A percentile compares a stretch with the other conserved stretches of the same genome.
Evolutionary conservation across 2,888 invertebrate species (phyloP).

Genomic region (Drosophila subquinaria): DNA sequence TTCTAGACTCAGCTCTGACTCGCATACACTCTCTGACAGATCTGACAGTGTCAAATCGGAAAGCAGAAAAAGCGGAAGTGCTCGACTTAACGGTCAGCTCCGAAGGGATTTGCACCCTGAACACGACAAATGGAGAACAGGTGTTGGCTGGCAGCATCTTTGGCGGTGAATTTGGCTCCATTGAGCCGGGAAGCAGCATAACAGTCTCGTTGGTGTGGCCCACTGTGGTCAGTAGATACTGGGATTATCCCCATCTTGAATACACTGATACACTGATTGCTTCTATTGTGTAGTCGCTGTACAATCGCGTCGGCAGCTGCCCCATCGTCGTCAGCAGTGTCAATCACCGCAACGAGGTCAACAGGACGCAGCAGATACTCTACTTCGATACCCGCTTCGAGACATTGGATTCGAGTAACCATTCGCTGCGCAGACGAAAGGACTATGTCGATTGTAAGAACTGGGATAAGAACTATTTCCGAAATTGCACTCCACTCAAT

Average conservation of each 20-base stretch:
- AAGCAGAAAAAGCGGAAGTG: slow-evolving; percentile 54
- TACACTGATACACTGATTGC: background rate
- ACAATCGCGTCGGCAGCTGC: slow-evolving; percentile 83
- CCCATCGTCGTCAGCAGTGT: slow-evolving; percentile 71
- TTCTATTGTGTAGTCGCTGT: slow-evolving; percentile 71
- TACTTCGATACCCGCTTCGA: slow-evolving; percentile 81
- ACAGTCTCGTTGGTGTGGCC: slow-evolving; percentile 83
- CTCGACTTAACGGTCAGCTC: slow-evolving; percentile 71
- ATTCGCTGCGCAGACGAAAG: slow-evolving; percentile 61
- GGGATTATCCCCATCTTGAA: background rate
- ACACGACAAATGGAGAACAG: slow-evolving; percentile 57
- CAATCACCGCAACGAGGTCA: slow-evolving; percentile 62
- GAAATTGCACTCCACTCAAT: slow-evolving; percentile 86
- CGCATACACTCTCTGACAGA: slow-evolving; percentile 56
- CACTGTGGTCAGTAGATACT: slow-evolving; percentile 74
- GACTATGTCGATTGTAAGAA: slow-evolving; percentile 74
- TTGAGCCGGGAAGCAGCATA: slow-evolving; percentile 73
- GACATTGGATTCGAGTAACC: slow-evolving; percentile 69
- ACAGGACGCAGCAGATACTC: slow-evolving; percentile 53
- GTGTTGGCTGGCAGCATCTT: slow-evolving; percentile 67
- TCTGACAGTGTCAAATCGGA: slow-evolving; percentile 66
- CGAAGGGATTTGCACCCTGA: slow-evolving; percentile 75
- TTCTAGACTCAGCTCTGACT: background rate
- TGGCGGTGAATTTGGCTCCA: slow-evolving; percentile 81
- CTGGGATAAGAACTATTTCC: slow-evolving; percentile 86